Evolutionary conservation across 2,888 invertebrate species (phyloP).

Genomic region (Ligdia adustata): DNA sequence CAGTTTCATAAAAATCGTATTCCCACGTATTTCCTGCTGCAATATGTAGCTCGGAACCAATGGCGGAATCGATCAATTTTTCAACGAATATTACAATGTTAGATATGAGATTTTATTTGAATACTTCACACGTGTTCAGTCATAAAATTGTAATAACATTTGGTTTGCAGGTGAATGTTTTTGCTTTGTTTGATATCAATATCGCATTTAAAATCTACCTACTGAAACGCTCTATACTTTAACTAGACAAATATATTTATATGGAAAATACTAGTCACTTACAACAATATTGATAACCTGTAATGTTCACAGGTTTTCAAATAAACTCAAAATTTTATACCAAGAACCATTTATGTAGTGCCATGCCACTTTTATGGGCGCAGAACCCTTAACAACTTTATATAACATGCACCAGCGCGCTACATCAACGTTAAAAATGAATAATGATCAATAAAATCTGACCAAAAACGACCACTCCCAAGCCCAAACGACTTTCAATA

Average conservation of each 20-base stretch:
- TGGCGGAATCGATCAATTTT: background rate
- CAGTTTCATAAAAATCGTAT: constrained; percentile 16
- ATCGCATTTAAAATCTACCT: no score
- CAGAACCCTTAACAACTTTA: constrained; percentile 68
- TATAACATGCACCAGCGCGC: constrained; percentile 60
- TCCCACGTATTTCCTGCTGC: background rate
- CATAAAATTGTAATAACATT: no score
- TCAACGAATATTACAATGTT: constrained; percentile 4
- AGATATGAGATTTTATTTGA: background rate
- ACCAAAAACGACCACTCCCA: constrained; percentile 58
- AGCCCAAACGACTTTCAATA: constrained; percentile 51
- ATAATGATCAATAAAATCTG: constrained; percentile 74
- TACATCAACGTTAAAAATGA: constrained; percentile 68
- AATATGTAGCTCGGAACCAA: constrained; percentile 1
- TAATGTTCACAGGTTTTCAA: constrained; percentile 7
- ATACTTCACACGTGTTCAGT: no score
- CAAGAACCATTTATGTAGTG: constrained; percentile 19
- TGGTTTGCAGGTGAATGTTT: no score
- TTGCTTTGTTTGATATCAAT: no score
- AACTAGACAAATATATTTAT: no score
- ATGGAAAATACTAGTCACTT: no score
- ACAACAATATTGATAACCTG: no score
- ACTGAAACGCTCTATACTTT: no score
- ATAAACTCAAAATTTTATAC: constrained; percentile 15
- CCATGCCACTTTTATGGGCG: constrained; percentile 49